These are phyloP conservation scores for Chunga burmeisteri DNA, from an alignment of 2,113 vertebrate species.

Conservation along the genomic window DNA sequence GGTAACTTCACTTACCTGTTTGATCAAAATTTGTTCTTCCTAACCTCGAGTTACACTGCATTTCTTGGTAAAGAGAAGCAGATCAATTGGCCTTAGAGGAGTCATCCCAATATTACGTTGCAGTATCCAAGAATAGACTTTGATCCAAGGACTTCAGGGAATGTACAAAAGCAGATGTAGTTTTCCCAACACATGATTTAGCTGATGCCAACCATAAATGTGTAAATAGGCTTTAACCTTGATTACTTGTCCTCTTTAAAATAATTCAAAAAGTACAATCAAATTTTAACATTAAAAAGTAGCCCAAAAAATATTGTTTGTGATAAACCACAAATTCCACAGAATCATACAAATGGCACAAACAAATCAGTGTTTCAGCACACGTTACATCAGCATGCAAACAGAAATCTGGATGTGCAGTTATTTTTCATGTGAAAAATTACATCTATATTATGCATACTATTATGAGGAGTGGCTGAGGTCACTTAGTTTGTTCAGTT, in stretches of 20 bases:
- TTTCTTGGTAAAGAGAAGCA: neutral
- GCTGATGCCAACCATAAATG: neutral
- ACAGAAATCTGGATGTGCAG: neutral
- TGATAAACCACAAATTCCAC: neutral
- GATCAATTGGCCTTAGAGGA: neutral
- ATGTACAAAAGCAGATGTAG: constrained; percentile 13
- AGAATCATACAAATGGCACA: neutral
- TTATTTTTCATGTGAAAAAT: neutral
- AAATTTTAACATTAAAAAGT: neutral
- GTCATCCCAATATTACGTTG: neutral
- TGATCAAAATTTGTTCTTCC: neutral
- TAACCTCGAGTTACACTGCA: neutral
- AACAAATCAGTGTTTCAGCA: neutral
- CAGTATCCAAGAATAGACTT: neutral
- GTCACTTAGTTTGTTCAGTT: neutral
- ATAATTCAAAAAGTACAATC: neutral
- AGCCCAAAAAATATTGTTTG: neutral
- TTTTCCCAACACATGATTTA: constrained; percentile 32
- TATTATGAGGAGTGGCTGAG: neutral
- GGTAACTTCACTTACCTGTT: neutral
- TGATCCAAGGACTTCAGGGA: neutral
- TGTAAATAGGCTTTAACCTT: constrained; percentile 9
- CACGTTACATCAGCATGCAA: neutral
- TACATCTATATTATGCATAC: neutral
- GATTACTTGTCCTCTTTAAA: neutral